Base-by-base conservation (phyloP, 2,888 invertebrate species). In the Conistra vaccinii region DNA sequence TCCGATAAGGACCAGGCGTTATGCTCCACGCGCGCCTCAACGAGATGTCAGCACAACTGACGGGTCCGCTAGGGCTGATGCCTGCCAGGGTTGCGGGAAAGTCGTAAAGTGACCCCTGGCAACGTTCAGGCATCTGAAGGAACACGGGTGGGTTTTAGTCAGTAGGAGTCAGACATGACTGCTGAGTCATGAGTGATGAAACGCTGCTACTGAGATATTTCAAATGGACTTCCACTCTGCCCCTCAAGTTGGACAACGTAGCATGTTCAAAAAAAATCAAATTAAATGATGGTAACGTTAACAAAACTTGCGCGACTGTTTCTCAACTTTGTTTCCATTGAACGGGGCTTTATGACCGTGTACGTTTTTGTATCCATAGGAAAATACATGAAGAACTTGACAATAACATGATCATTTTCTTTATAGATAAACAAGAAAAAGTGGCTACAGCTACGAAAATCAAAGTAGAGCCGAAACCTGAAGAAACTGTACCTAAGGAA, bases 401-500 rank as follows among this genome's bases (percentile, higher is more conserved):
- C 14, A 82, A 51, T 80, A 80, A 77, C 66, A 17, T 63, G 55
- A 78, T 71, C 23, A 60, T 80, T 80, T 79, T 80, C 83, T 77
- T 80, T 80, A 77, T 80, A 80, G 80, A 70, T 80, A 20, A 55
- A 23, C 57, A 82, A 68, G 77, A 67, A 53, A 82, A 62, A 48
- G 29, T 62, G 32, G 29, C 77, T 6, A 68, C 62, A 39, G 9
- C 67, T 76, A 48, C 12, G 45, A 26, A 48, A 20, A 29, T 42
- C 45, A 42, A 68, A 70, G 39, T 42, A 55, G 39, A 69, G 3
- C 32, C 48, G 2, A 32, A 73, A 39, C 9, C 45, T 42, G 65
- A 66, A 51, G 48, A 61, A 48, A n/a, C 51, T 14, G 20, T 10
- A 55, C 12, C 4, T 26, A 51, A 48, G 1, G 32, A 53, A 42